Evolutionary conservation across 1,140 invertebrate species (phyloP), one percentile per base, ranked within the genome.

Genomic region (Coenobita brevimanus): DNA sequence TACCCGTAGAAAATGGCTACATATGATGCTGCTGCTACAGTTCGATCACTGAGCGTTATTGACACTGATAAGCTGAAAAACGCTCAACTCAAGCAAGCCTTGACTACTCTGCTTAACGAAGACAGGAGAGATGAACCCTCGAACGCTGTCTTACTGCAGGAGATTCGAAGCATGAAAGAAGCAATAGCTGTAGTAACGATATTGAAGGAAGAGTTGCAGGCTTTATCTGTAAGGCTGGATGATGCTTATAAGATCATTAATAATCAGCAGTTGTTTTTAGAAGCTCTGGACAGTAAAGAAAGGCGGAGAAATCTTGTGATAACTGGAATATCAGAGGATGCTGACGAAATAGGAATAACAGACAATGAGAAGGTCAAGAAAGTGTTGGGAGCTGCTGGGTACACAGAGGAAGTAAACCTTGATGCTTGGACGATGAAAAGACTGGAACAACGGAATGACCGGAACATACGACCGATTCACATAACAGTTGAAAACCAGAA

Each of bases 241-340:
- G 64, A 69, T 17, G 64, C 64, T 69, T 69, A 27, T 13, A 41
- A 76, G 24, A 43, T 76, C 6, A 76, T 76, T 4, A 33, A 76
- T 76, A 3, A 43, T 17, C 73, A 76, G 73, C 73, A 76, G 24
- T 43, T 76, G 36, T 76, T 76, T 24, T 41, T 76, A 41, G 73
- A 76, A 43, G 38, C 13, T 43, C 46, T 76, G 43, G 73, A 76
- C n/a, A n/a, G n/a, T n/a, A n/a, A n/a, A n/a, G n/a, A n/a, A n/a
- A n/a, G n/a, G n/a, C n/a, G n/a, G n/a, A 1, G 41, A 24, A 76
- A 76, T 41, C 6, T 76, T 2, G n/a, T 76, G 2, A 43, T 76
- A 76, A 76, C 73, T 2, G 73, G 73, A 76, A 4, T 41, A 13
- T 43, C 73, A 3, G 73, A 76, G 73, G 38, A 41, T 41, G 73